Conservation (phyloP, 2,113 vertebrate species). For the Telmatochromis sp. region DNA sequence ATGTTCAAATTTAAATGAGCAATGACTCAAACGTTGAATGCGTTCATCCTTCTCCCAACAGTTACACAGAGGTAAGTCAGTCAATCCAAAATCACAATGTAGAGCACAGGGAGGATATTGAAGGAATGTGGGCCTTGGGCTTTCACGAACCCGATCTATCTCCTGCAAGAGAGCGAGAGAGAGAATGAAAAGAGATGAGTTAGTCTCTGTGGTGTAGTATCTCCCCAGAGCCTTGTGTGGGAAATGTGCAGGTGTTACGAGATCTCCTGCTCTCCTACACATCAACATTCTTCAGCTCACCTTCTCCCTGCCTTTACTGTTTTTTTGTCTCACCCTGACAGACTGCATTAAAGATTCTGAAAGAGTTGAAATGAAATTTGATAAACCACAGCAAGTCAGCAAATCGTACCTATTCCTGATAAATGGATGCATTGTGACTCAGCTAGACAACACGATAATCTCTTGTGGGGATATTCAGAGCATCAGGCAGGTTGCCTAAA, state of each 20-base stretch:
- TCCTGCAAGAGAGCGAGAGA: neutral
- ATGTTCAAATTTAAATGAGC: neutral
- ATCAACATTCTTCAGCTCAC: neutral
- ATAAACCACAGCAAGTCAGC: conserved; percentile 11
- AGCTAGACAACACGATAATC: neutral
- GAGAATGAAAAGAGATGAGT: conserved; percentile 5
- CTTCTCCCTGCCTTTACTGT: neutral
- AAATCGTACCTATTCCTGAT: conserved; percentile 1
- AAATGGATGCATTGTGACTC: neutral
- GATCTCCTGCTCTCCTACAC: neutral
- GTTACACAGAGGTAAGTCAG: neutral
- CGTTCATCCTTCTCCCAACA: neutral
- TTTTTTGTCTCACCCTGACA: neutral
- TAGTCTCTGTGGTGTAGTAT: conserved; percentile 23
- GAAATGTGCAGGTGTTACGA: conserved; percentile 34
- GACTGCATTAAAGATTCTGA: neutral
- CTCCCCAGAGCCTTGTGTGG: conserved; percentile 35
- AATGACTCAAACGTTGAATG: neutral
- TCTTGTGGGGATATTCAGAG: neutral
- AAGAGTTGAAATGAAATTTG: conserved; percentile 18
- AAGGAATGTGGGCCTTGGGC: conserved; percentile 28
- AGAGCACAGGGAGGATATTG: conserved; percentile 30
- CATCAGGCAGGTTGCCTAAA: neutral
- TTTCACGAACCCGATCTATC: conserved; percentile 35
- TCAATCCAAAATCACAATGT: conserved; percentile 22